phyloP scores from a whole-genome alignment of 1,140 invertebrate genomes.

The Pararge aegeria region DNA sequence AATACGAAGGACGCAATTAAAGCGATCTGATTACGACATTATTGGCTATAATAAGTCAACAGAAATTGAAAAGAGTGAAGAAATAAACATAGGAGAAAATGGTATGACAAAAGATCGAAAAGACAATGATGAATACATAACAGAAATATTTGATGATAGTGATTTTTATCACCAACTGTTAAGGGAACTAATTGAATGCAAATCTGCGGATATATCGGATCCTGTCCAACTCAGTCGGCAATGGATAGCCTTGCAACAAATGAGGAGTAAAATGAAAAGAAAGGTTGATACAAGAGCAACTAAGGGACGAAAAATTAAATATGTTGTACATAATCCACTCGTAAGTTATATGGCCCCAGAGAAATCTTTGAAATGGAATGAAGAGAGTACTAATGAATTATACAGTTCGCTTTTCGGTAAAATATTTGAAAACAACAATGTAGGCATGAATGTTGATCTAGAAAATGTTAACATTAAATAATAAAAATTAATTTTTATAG shows the following conservation, averaged over 20 bases:
- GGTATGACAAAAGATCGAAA: slow-evolving; percentile 55
- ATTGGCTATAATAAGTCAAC: slow-evolving; percentile 80
- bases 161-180: slow-evolving; percentile 98
- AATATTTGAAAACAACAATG: slow-evolving; percentile 75
- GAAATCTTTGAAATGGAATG: slow-evolving; percentile 85
- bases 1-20: slow-evolving; percentile 89
- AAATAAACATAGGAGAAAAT: slow-evolving; percentile 44
- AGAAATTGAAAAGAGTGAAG: slow-evolving; percentile 52
- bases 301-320: slow-evolving; percentile 95
- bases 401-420: slow-evolving; percentile 92
- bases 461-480: slow-evolving; percentile 54
- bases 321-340: slow-evolving; percentile 93
- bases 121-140: slow-evolving; percentile 84
- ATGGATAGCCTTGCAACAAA: slow-evolving; percentile 94
- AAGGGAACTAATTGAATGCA: slow-evolving; percentile 94
- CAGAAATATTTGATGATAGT: slow-evolving; percentile 97
- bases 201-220: slow-evolving; percentile 90
- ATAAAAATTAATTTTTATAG: slow-evolving; percentile 34
- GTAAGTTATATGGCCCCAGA: slow-evolving; percentile 96
- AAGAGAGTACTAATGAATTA: slow-evolving; percentile 89
- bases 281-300: slow-evolving; percentile 95
- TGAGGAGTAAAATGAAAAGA: slow-evolving; percentile 93
- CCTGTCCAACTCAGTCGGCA: slow-evolving; percentile 89
- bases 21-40: slow-evolving; percentile 87
- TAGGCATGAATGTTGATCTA: slow-evolving; percentile 57